Percentiles rank a stretch among this genome's conserved stretches.
Evolutionary conservation across 2,797 vertebrate species (phyloP).

Genomic region (Amblyraja radiata): DNA sequence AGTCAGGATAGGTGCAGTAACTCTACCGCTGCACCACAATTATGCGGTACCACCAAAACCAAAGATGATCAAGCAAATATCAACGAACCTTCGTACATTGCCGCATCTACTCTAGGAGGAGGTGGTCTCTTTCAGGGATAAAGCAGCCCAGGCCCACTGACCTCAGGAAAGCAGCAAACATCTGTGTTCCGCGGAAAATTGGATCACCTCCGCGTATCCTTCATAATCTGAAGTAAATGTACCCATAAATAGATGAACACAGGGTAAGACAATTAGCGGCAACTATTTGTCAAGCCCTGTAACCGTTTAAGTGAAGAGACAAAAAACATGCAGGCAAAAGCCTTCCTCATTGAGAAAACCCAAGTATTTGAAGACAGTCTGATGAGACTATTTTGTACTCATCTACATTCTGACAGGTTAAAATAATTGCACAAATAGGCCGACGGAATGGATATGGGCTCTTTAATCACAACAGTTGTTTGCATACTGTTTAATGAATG

Average conservation of each 20-base stretch:
- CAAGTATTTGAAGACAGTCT: slow-evolving; percentile 20
- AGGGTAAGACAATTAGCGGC: background rate
- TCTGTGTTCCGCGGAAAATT: background rate
- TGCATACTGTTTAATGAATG: slow-evolving; percentile 35
- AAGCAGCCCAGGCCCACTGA: background rate
- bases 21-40: no score
- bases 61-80: background rate
- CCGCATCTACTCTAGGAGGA: background rate
- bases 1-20: no score
- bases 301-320: background rate
- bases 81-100: background rate
- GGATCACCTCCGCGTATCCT: background rate
- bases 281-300: background rate
- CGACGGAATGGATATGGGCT: slow-evolving; percentile 7
- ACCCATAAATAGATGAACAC: background rate
- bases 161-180: background rate
- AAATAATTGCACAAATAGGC: slow-evolving; percentile 25
- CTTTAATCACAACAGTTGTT: slow-evolving; percentile 28
- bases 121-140: no score
- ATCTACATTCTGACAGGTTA: slow-evolving; percentile 27
- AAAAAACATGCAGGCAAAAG: background rate
- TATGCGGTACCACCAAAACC: background rate
- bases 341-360: background rate
- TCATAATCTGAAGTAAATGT: background rate
- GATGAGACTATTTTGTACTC: background rate